Conservation (phyloP, 2,113 vertebrate genomes). For the Nycticebus coucang region DNA sequence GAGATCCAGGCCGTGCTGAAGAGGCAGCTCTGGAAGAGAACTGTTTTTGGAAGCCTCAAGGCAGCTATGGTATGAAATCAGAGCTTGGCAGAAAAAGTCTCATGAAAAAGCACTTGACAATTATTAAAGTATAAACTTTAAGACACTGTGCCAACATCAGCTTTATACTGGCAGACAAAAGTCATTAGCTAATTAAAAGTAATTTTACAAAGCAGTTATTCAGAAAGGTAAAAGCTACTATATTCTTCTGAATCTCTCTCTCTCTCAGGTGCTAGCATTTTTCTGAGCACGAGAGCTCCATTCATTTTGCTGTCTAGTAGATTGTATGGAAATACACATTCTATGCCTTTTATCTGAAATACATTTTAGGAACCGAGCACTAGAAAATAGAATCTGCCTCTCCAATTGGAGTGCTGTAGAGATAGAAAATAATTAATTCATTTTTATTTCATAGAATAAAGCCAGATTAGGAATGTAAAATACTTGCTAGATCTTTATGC, state of each 20-base stretch:
- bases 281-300: conserved; percentile 13
- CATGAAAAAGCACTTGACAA: not conserved
- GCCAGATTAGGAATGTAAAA: conserved; percentile 34
- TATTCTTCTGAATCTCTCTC: not conserved
- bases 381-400: conserved; percentile 27
- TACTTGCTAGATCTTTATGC: conserved; percentile 23
- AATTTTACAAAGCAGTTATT: not conserved
- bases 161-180: conserved; percentile 36
- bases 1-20: not conserved
- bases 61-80: not conserved
- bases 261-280: conserved; percentile 9
- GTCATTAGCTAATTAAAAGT: conserved; percentile 27
- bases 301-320: conserved; percentile 21
- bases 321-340: conserved; percentile 43
- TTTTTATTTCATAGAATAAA: conserved; percentile 18
- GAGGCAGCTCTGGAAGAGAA: not conserved
- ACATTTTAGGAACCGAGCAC: conserved; percentile 30
- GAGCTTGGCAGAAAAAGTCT: not conserved
- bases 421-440: conserved; percentile 23
- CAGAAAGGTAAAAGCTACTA: not conserved
- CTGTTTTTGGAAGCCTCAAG: not conserved
- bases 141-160: not conserved
- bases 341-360: not conserved
- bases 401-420: conserved; percentile 35
- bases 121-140: not conserved